A percentile compares a stretch with the other conserved stretches of the same genome.
phyloP scores from a whole-genome alignment of 2,888 invertebrate species.

The Tenthredo scrophulariae region DNA sequence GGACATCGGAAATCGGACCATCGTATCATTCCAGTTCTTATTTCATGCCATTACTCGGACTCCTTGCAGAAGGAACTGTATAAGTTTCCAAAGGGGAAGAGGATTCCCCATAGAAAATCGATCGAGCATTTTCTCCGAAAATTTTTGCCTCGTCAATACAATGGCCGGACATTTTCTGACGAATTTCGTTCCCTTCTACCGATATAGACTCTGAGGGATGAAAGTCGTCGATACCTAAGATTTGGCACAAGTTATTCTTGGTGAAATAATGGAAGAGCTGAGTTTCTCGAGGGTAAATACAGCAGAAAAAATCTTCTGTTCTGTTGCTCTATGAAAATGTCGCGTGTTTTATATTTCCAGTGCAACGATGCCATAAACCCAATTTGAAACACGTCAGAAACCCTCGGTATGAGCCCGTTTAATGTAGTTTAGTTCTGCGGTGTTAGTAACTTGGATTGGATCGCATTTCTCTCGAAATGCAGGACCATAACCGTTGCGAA shows the following conservation, averaged over 20 bases:
- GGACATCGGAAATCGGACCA: not conserved
- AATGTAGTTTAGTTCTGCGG: slow-evolving; percentile 63
- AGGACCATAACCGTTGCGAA: slow-evolving; percentile 58
- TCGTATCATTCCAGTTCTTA: not conserved
- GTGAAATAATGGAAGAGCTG: not conserved
- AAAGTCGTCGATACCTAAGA: not conserved
- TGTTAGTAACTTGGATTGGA: slow-evolving; percentile 63
- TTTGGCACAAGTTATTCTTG: not conserved
- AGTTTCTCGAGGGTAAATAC: not conserved
- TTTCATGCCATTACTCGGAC: not conserved
- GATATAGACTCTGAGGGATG: not conserved
- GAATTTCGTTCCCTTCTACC: not conserved
- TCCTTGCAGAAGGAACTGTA: not conserved
- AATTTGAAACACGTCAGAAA: slow-evolving; percentile 57
- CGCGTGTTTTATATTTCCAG: not conserved
- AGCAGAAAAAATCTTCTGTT: not conserved
- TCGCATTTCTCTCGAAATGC: slow-evolving; percentile 56
- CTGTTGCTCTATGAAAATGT: not conserved
- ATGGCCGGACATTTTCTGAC: not conserved
- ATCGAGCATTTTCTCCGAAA: not conserved
- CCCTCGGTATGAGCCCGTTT: slow-evolving; percentile 59
- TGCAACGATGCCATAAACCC: slow-evolving; percentile 55
- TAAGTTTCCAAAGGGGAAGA: not conserved
- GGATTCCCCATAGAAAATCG: not conserved
- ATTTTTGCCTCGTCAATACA: not conserved